phyloP scores from a whole-genome alignment of 1,140 invertebrate species.

The Papilio polyxenes region DNA sequence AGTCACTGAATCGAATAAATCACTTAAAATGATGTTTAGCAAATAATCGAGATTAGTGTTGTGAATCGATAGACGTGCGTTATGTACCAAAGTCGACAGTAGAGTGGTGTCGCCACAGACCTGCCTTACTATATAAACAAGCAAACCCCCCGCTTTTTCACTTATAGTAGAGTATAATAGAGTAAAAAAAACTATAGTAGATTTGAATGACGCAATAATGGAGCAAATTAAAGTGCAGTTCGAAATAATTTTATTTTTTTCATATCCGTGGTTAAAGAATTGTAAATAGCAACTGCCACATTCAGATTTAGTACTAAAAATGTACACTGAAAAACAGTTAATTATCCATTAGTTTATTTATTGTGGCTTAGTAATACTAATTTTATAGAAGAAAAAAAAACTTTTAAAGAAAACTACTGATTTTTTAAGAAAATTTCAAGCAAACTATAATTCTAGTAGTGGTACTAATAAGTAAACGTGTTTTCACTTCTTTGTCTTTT shows the following conservation, averaged over 20 bases:
- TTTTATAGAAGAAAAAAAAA: too few relatives aligned
- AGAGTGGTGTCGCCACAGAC: slow-evolving; percentile 51
- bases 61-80: slow-evolving; percentile 20
- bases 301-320: too few relatives aligned
- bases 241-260: background rate
- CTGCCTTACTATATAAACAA: slow-evolving; percentile 62
- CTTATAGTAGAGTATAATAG: background rate
- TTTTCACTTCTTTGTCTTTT: too few relatives aligned
- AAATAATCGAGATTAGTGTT: slow-evolving; percentile 18
- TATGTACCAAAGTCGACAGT: slow-evolving; percentile 49
- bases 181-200: background rate
- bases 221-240: background rate
- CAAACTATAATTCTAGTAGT: too few relatives aligned
- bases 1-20: background rate
- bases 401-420: too few relatives aligned
- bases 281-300: too few relatives aligned
- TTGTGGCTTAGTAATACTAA: too few relatives aligned
- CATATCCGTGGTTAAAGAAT: too few relatives aligned
- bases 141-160: slow-evolving; percentile 50
- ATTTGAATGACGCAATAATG: slow-evolving; percentile 26
- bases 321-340: too few relatives aligned
- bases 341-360: too few relatives aligned
- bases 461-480: too few relatives aligned
- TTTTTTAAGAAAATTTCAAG: too few relatives aligned
- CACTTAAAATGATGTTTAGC: background rate